Percentiles rank a stretch among this genome's conserved stretches.
Conservation (phyloP, 2,113 vertebrate species). For the Eidolon helvum region DNA sequence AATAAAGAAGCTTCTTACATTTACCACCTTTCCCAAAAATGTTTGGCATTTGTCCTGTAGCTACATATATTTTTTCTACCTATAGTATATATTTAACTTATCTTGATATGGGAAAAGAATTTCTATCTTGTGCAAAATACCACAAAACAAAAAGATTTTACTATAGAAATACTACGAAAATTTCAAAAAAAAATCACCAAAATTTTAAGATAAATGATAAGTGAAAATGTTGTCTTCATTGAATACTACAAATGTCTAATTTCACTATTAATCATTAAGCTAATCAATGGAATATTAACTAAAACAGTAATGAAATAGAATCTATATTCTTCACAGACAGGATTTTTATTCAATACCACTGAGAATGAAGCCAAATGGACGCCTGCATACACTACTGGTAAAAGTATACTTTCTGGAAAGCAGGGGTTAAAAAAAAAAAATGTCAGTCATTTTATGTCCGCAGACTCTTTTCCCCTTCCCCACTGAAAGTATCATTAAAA, state of each 20-base stretch:
- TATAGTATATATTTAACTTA: not conserved
- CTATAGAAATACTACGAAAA: not conserved
- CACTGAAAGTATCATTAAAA: not conserved
- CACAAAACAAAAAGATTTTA: not conserved
- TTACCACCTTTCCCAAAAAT: not conserved
- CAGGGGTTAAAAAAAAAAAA: not conserved
- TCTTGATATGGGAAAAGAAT: not conserved
- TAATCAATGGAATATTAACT: not conserved
- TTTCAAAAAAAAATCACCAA: not conserved
- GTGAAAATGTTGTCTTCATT: not conserved
- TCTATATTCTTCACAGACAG: not conserved
- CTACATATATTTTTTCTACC: not conserved
- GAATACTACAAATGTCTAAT: not conserved
- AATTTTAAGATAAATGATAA: not conserved
- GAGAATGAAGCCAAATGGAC: not conserved
- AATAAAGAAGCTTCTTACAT: not conserved
- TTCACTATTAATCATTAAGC: not conserved
- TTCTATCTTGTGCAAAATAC: not conserved
- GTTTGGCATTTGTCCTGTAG: not conserved
- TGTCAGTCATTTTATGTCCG: not conserved
- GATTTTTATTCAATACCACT: not conserved
- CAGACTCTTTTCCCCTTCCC: not conserved
- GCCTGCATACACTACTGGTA: not conserved
- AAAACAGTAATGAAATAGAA: not conserved
- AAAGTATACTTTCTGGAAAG: not conserved